Conservation (phyloP, 2,113 vertebrate genomes). For the Apteryx owenii region DNA sequence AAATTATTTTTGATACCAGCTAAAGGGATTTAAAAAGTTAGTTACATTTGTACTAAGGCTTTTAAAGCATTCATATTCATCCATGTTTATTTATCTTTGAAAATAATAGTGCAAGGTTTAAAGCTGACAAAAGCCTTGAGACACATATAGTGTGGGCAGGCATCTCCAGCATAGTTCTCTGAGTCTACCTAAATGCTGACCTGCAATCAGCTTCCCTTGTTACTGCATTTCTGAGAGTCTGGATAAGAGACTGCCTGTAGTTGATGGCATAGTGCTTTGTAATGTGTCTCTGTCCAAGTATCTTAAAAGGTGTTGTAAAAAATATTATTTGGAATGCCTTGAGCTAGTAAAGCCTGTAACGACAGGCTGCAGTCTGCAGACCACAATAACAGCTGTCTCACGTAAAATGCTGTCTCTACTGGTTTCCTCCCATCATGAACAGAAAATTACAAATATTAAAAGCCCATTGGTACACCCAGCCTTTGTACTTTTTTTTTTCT, state of each 20-base stretch:
- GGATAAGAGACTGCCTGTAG: background rate
- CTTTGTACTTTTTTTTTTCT: background rate
- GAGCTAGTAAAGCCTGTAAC: background rate
- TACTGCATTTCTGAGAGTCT: background rate
- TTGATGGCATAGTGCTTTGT: background rate
- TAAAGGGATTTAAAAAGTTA: conserved; percentile 26
- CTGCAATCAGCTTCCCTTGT: conserved; percentile 20
- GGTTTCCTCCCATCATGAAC: conserved; percentile 24
- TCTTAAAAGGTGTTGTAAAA: conserved; percentile 27
- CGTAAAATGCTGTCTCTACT: background rate
- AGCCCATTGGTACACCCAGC: background rate
- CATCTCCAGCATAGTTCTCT: background rate
- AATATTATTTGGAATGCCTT: conserved; percentile 17
- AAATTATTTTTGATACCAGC: conserved; percentile 19
- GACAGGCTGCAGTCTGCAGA: background rate
- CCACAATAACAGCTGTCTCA: background rate
- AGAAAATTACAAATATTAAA: conserved; percentile 32
- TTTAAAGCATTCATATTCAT: conserved; percentile 11
- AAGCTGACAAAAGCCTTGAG: background rate
- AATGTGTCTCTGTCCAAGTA: background rate
- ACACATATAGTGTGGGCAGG: background rate
- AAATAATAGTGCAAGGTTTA: background rate
- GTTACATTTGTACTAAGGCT: background rate
- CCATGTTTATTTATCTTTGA: background rate
- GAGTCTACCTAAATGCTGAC: background rate